Conservation (phyloP, 2,888 invertebrate species). For the Caenorhabditis zanzibari region DNA sequence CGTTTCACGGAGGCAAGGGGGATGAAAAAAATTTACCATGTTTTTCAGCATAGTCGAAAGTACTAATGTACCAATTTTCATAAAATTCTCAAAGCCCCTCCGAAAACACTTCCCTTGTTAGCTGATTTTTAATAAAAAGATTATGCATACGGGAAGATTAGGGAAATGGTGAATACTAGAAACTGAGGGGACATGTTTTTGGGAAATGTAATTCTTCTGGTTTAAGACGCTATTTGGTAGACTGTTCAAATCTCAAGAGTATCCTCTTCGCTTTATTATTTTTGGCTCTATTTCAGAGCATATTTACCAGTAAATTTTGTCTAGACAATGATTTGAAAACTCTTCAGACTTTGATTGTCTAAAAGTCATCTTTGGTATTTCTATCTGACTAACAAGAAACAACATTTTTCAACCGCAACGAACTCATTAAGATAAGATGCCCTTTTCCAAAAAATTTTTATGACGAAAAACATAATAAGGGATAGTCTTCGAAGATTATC, state of each 20-base stretch:
- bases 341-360: background rate
- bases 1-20: too few species aligned
- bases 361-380: background rate
- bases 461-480: background rate
- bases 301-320: background rate
- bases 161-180: background rate
- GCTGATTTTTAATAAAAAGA: slow-evolving; percentile 46
- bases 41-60: too few species aligned
- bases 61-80: too few species aligned
- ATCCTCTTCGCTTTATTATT: too few species aligned
- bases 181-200: background rate
- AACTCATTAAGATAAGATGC: background rate
- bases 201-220: background rate
- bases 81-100: too few species aligned
- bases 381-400: background rate
- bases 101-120: background rate
- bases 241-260: too few species aligned
- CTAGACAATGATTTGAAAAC: background rate
- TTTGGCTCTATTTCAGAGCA: background rate
- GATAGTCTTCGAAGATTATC: background rate
- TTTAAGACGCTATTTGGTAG: too few species aligned
- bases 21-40: too few species aligned
- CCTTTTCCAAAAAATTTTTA: background rate
- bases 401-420: background rate
- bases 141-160: slow-evolving; percentile 15